Conservation (phyloP, 2,888 invertebrate species). For the Hipparchia sbordonii region DNA sequence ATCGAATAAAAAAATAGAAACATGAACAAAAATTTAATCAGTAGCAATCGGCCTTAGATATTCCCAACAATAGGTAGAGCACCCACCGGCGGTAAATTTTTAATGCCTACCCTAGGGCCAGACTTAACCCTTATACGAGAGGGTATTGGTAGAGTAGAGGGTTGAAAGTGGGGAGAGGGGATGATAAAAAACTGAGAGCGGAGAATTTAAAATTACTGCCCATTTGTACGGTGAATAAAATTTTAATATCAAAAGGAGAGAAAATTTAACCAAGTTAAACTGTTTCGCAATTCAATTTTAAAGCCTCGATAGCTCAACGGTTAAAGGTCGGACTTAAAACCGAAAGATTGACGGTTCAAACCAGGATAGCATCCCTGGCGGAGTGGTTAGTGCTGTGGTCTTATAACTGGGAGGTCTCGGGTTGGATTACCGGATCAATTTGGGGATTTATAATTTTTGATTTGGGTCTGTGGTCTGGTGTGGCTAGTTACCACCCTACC, state of each 20-base stretch:
- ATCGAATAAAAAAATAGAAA: too few relatives aligned
- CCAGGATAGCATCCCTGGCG: too few relatives aligned
- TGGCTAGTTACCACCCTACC: too few relatives aligned
- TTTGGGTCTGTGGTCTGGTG: too few relatives aligned
- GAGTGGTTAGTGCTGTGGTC: too few relatives aligned
- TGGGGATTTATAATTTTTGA: too few relatives aligned
- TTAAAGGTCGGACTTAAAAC: too few relatives aligned
- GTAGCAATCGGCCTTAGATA: conserved; percentile 1
- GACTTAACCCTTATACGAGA: conserved; percentile 31
- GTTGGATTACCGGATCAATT: too few relatives aligned
- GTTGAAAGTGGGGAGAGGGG: not conserved
- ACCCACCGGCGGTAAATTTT: conserved; percentile 29
- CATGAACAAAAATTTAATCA: not conserved
- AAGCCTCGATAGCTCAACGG: too few relatives aligned
- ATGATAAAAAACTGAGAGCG: conserved; percentile 35
- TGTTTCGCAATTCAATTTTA: conserved; percentile 5
- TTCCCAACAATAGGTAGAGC: conserved; percentile 1
- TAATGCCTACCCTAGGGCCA: conserved; percentile 27
- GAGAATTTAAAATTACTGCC: conserved; percentile 35
- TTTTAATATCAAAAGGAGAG: conserved; percentile 26
- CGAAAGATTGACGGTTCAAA: too few relatives aligned
- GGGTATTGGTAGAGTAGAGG: not conserved
- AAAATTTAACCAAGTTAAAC: conserved; percentile 11
- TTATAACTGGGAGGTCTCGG: too few relatives aligned
- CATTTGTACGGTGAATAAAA: conserved; percentile 33